Evolutionary conservation across 2,113 vertebrate species (phyloP).

Genomic region (Tachuris rubrigastra): DNA sequence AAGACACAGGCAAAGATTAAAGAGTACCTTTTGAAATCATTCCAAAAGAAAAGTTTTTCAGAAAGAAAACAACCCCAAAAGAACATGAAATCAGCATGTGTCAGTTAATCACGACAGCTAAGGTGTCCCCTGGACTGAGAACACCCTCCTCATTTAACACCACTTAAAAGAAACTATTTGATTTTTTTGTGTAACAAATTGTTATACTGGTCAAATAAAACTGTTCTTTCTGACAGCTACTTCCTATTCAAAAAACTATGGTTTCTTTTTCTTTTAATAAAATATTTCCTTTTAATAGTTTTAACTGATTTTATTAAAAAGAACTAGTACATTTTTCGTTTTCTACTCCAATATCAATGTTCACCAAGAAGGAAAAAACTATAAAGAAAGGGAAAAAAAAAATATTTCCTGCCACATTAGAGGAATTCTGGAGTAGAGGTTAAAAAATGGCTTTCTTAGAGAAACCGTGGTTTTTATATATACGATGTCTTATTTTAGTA

Average conservation of each 20-base stretch:
- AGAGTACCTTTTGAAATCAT: neutral
- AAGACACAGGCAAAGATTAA: neutral
- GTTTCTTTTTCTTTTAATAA: neutral
- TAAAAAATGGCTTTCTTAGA: conserved; percentile 39
- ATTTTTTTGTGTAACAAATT: neutral
- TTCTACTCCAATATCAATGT: neutral
- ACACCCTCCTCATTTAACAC: neutral
- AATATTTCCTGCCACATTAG: neutral
- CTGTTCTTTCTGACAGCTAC: neutral
- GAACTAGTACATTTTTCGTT: neutral
- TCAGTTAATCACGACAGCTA: neutral
- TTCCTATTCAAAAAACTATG: neutral
- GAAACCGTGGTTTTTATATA: conserved; percentile 27
- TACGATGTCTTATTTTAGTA: conserved; percentile 45
- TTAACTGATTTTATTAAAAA: conserved; percentile 42
- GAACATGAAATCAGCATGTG: neutral
- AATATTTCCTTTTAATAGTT: conserved; percentile 9
- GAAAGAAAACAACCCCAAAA: neutral
- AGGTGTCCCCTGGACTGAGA: neutral
- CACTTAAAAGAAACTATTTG: neutral
- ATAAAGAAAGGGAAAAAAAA: neutral
- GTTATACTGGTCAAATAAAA: neutral
- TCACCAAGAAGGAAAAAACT: neutral
- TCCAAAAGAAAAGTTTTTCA: neutral
- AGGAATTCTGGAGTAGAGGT: neutral